Base-by-base conservation (phyloP, 2,113 vertebrate genomes). In the Leptosomus discolor region DNA sequence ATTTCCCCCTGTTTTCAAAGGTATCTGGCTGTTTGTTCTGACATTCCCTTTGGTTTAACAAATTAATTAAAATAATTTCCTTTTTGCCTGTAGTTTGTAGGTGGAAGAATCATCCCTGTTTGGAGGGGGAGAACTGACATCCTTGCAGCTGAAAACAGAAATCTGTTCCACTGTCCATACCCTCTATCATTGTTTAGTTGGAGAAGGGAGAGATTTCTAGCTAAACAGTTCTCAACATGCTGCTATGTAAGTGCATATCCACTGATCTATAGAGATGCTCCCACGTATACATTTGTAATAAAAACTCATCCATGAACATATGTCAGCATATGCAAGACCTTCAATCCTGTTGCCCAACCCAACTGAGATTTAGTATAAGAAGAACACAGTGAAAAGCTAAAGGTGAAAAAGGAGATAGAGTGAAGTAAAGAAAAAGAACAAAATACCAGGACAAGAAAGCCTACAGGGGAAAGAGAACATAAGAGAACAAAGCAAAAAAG, bases 1-100 rank as follows among this genome's bases (percentile, higher is more conserved):
- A 87, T 96, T 97, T 94, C 78, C 86, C 76, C 57, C 87, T 95
- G 71, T 88, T 96, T 97, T 96, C 71, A 92, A 91, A 92, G 71
- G 16, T 88, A 89, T 77, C 86, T 90, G 77, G 68, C 88, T 85
- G 45, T 88, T 97, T 0, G 0, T 18, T 56, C 48, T 2, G 5
- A 41, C 46, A 20, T 77, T 70, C 39, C 68, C 43, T 94, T 94
- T 89, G 77, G 26, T 76, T 90, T 91, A 96, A 96, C 76, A 97
- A 93, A 96, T 88, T 88, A 91, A 97, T 93, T 92, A 92, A 94
- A 95, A 90, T 75, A 46, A 94, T 78, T 68, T 88, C 65, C 64
- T 76, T 87, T 90, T 89, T 90, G 64, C 37, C 36, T 32, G 39
- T 29, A 70, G n/a, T 39, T 46, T 90, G 74, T 45, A 69, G 60